Evolutionary conservation across 2,888 invertebrate genomes (phyloP).

Genomic region (Bombylius major): DNA sequence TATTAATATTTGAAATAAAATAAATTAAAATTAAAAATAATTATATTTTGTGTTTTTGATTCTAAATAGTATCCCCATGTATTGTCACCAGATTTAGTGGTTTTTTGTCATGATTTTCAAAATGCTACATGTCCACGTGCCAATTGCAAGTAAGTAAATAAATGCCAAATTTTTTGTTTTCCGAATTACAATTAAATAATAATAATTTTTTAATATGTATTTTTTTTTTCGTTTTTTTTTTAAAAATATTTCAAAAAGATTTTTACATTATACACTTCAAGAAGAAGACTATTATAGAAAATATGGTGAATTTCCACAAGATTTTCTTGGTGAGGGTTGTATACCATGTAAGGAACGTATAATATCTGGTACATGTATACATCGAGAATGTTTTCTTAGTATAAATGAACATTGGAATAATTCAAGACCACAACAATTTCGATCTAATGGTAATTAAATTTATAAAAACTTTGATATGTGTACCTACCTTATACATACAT

Average conservation of each 20-base stretch:
- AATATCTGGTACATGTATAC: constrained; percentile 15
- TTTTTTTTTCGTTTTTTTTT: constrained; percentile 7
- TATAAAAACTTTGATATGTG: neutral
- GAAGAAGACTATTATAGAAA: constrained; percentile 63
- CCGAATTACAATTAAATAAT: neutral
- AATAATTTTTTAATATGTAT: neutral
- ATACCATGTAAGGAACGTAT: constrained; percentile 27
- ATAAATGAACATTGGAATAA: constrained; percentile 10
- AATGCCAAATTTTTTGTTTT: neutral
- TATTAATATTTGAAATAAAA: constrained; percentile 1
- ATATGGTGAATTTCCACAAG: constrained; percentile 54
- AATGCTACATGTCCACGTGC: constrained; percentile 61
- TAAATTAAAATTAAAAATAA: neutral
- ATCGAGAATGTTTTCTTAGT: constrained; percentile 13
- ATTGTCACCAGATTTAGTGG: constrained; percentile 19
- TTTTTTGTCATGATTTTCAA: constrained; percentile 56
- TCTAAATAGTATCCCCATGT: constrained; percentile 19
- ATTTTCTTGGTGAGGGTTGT: constrained; percentile 22
- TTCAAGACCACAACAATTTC: neutral
- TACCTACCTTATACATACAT: too few relatives aligned
- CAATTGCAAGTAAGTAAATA: constrained; percentile 43
- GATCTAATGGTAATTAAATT: neutral
- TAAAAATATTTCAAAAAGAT: constrained; percentile 34
- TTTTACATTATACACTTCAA: constrained; percentile 62
- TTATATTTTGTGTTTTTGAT: neutral